phyloP scores from a whole-genome alignment of 2,113 vertebrate genomes.

The Halcyon senegalensis region DNA sequence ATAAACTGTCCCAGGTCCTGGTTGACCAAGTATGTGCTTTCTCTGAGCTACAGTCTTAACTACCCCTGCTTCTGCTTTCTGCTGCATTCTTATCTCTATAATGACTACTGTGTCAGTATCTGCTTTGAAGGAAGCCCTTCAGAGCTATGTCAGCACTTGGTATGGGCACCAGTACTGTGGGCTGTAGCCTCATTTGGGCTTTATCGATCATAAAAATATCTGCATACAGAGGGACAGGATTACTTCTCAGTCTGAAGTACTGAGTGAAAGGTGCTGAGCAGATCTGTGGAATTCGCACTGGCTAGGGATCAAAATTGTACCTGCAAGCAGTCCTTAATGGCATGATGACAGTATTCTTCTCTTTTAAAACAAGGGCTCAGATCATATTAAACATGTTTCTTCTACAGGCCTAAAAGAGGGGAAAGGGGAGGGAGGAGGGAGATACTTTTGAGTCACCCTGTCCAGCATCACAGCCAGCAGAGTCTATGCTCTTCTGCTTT shows the following conservation, averaged over 20 bases:
- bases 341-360: neutral
- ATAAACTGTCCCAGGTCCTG: neutral
- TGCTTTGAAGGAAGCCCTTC: neutral
- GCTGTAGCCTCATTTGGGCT: neutral
- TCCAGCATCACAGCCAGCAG: neutral
- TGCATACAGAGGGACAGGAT: neutral
- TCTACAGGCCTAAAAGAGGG: neutral
- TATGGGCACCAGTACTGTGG: neutral
- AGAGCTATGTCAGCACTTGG: neutral
- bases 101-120: neutral
- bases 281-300: neutral
- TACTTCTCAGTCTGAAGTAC: neutral
- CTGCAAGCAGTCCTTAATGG: neutral
- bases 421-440: neutral
- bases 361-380: neutral
- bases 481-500: neutral
- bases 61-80: neutral
- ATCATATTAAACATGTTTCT: neutral
- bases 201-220: neutral
- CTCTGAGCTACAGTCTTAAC: neutral
- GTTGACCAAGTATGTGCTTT: neutral
- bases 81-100: neutral
- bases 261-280: neutral
- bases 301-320: neutral
- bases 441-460: neutral